Percentiles rank a stretch among this genome's conserved stretches.
Conservation (phyloP, 2,113 vertebrate genomes). For the Rhombomys opimus region DNA sequence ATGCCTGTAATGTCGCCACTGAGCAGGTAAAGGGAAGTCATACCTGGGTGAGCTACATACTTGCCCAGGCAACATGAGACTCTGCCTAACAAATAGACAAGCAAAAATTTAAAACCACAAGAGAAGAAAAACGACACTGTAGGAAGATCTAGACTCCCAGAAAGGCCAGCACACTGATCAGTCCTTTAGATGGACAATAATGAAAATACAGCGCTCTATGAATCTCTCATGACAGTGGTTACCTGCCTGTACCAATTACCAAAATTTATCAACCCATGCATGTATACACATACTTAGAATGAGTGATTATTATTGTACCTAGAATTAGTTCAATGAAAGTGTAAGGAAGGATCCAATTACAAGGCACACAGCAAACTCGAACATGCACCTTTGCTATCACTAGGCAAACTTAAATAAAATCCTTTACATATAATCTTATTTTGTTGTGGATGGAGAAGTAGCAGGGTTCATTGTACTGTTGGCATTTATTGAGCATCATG, state of each 20-base stretch:
- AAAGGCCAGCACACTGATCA: not conserved
- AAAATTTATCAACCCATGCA: not conserved
- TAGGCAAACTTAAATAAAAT: slow-evolving; percentile 55
- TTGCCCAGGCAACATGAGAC: not conserved
- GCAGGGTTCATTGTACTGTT: not conserved
- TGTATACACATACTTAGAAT: not conserved
- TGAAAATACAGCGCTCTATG: not conserved
- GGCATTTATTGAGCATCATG: not conserved
- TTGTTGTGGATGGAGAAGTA: slow-evolving; percentile 3
- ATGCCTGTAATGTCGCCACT: not conserved
- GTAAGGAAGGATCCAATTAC: not conserved
- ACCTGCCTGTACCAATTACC: not conserved
- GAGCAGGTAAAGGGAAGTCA: not conserved
- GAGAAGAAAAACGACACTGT: not conserved
- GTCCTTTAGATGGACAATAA: not conserved
- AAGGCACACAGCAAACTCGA: not conserved
- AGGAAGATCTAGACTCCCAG: not conserved
- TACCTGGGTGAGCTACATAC: not conserved
- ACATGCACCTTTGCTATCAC: not conserved
- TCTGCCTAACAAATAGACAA: not conserved
- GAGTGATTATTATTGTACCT: not conserved
- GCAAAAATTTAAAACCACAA: not conserved
- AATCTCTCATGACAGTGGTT: not conserved
- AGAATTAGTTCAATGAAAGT: not conserved
- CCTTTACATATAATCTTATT: slow-evolving; percentile 3